Evolutionary conservation across 2,797 vertebrate species (phyloP).

Genomic region (Babyrousa celebensis): DNA sequence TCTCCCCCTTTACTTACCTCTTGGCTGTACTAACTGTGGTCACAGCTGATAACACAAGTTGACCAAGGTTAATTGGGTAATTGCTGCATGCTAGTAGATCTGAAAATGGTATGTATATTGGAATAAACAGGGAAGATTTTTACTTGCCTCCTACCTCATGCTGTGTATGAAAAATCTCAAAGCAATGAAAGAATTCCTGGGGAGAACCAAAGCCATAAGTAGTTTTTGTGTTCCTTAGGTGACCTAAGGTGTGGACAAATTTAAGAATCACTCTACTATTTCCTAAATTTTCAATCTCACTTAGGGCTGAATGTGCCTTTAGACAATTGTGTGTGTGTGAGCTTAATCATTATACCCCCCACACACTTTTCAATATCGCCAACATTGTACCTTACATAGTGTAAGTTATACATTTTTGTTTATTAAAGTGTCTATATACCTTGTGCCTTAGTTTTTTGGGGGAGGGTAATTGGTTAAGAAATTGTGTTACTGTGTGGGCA

Average conservation of each 20-base stretch:
- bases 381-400: not conserved
- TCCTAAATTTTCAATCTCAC: not conserved
- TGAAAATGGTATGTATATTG: not conserved
- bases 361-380: not conserved
- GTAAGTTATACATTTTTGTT: not conserved
- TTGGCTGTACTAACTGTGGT: not conserved
- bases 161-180: not conserved
- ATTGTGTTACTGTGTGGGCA: not conserved
- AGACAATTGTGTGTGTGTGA: not conserved
- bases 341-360: not conserved
- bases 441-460: not conserved
- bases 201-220: rapidly evolving
- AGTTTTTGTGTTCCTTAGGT: not conserved
- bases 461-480: not conserved
- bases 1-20: not conserved
- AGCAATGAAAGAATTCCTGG: not conserved
- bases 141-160: rapidly evolving
- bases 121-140: not conserved
- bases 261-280: not conserved
- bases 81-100: not conserved
- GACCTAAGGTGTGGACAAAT: not conserved
- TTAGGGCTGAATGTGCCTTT: not conserved
- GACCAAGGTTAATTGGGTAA: not conserved
- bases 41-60: not conserved
- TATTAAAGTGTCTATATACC: not conserved